Base-by-base conservation (phyloP, 2,888 invertebrate genomes). In the Drosophila engyochracea region DNA sequence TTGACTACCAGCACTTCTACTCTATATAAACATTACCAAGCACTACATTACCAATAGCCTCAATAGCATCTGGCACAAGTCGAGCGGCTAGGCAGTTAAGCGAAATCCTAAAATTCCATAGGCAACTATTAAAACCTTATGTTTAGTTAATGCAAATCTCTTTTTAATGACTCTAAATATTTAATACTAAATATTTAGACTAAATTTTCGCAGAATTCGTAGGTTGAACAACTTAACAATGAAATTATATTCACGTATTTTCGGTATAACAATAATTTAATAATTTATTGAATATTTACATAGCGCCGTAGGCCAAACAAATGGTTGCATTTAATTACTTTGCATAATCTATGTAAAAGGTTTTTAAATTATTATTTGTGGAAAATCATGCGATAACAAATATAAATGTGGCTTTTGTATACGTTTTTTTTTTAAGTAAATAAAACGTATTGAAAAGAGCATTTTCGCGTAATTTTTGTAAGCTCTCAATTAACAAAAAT, bases 1-100 rank as follows among this genome's bases (percentile, higher is more conserved):
- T 90, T 90, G 83, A 86, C 89, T 86, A 88, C 85, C 89, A 72
- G 90, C 89, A 85, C 70, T 61, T 76, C 60, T 51, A 60, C 30
- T 57, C 28, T 71, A 49, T 60, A 55, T 55, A 55, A 35, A 58
- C 63, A 62, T 70, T 69, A 81, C 47, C 65, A 68, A 68, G 69
- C 74, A 41, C 30, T 31, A 41, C 41, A 39, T 57, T 41, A 9
- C 30, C 35, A 14, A 35, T 35, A 35, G 35, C 16, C 16, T 16
- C 57, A 79, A 59, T 70, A 31, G 71, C 81, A 83, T 61, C 73
- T 65, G 65, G 59, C 73, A 73, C 81, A 81, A 68, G 65, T 73
- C 73, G 51, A 58, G 53, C 66, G 58, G 72, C 59, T 49, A 53
- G 59, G 53, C 70, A 75, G 63, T 61, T 75, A 28, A 60, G 41